phyloP scores from a whole-genome alignment of 2,113 vertebrate species.

The Thamnophis sirtalis region DNA sequence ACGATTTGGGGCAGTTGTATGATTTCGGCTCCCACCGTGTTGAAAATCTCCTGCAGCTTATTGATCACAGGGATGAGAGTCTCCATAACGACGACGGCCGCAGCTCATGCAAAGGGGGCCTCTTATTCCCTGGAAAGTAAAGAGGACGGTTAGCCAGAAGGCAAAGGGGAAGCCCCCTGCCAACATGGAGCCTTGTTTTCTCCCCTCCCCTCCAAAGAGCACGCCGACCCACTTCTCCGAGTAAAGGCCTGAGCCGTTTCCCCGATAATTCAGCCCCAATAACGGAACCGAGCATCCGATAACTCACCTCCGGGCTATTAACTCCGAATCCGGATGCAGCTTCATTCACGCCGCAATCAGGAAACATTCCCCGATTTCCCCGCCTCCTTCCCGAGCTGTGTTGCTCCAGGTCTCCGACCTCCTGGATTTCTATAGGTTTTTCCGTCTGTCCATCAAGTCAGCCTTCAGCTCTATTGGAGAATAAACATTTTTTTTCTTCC shows the following conservation, averaged over 20 bases:
- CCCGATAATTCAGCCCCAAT: neutral
- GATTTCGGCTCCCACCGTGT: constrained; percentile 72
- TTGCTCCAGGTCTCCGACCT: neutral
- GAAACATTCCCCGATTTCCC: neutral
- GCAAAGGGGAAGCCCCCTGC: neutral
- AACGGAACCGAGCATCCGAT: neutral
- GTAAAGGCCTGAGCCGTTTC: neutral
- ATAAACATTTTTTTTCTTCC: neutral
- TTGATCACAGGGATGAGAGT: constrained; percentile 77
- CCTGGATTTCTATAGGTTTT: neutral
- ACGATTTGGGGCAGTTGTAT: constrained; percentile 79
- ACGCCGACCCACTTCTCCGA: neutral
- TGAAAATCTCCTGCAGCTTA: constrained; percentile 79
- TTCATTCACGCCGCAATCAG: neutral
- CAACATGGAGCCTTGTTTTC: neutral
- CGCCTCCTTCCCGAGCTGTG: neutral
- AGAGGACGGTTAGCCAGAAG: neutral
- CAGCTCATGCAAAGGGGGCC: too few relatives aligned
- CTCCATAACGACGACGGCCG: constrained; percentile 65
- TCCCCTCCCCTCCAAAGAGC: neutral
- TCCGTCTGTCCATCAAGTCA: neutral
- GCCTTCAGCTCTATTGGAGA: neutral
- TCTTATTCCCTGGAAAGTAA: neutral
- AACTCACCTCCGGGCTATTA: neutral
- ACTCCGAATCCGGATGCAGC: neutral